phyloP scores from a whole-genome alignment of 2,113 vertebrate species.

The Urocynchramus pylzowi region DNA sequence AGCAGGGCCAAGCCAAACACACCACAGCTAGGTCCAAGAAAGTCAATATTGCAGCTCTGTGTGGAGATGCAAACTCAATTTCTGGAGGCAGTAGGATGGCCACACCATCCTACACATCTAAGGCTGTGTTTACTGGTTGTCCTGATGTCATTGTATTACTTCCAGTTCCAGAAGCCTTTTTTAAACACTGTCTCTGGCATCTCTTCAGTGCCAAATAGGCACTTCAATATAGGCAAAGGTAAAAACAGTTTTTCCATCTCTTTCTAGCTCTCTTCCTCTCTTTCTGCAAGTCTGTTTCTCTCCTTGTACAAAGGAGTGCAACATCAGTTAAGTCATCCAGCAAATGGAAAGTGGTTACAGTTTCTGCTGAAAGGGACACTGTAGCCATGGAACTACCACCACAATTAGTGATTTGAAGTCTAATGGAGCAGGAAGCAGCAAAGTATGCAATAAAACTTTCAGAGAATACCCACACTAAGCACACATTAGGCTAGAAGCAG shows the following conservation, averaged over 20 bases:
- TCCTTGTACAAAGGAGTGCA: neutral
- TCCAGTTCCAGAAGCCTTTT: neutral
- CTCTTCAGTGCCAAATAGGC: neutral
- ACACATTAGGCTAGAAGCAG: neutral
- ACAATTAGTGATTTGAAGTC: neutral
- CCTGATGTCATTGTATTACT: neutral
- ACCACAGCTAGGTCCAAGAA: neutral
- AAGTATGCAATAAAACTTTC: neutral
- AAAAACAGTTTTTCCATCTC: neutral
- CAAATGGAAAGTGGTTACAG: neutral
- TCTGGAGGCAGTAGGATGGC: neutral
- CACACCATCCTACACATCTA: neutral
- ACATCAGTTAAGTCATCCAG: neutral
- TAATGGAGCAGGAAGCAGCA: neutral
- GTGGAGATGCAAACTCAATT: neutral
- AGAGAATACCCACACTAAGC: neutral
- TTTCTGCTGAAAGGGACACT: neutral
- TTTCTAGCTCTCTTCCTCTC: neutral
- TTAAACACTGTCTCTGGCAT: neutral
- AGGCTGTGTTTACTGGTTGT: neutral
- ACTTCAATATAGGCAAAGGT: neutral
- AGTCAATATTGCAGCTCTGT: fast-evolving
- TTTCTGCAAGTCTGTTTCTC: neutral
- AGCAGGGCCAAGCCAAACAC: neutral
- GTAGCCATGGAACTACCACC: neutral